A percentile compares a stretch with the other conserved stretches of the same genome.
Conservation (phyloP, 2,113 vertebrate species). For the Plestiodon gilberti region DNA sequence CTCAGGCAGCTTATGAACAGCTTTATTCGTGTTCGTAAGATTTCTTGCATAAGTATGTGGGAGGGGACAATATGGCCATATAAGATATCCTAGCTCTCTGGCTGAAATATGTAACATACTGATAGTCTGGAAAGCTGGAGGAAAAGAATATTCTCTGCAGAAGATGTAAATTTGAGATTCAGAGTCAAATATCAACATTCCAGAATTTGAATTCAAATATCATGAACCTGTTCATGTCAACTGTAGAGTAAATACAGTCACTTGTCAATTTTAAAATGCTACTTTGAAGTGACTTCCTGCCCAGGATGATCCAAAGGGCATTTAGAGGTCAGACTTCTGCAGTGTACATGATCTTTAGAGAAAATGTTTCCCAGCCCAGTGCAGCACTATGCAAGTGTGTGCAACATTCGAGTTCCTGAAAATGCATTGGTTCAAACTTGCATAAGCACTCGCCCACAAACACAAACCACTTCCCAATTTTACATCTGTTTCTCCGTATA, state of each 20-base stretch:
- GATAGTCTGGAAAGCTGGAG: neutral
- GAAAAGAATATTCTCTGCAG: neutral
- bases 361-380: neutral
- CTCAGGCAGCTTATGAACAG: slow-evolving; percentile 11
- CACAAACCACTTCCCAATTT: neutral
- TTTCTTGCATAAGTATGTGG: neutral
- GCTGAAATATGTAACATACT: neutral
- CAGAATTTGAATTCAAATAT: slow-evolving; percentile 9
- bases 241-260: neutral
- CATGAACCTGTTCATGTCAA: neutral
- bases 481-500: neutral
- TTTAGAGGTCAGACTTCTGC: neutral
- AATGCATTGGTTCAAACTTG: neutral
- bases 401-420: neutral
- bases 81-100: slow-evolving; percentile 1
- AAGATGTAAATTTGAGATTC: neutral
- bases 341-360: neutral
- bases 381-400: neutral
- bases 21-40: slow-evolving; percentile 2
- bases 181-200: neutral
- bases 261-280: neutral
- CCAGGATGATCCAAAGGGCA: no score
- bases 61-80: slow-evolving; percentile 4
- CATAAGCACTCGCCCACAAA: neutral
- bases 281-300: neutral